Percentiles rank a stretch among this genome's conserved stretches.
Evolutionary conservation across 2,113 vertebrate species (phyloP).

Genomic region (Illadopsis cleaveri): DNA sequence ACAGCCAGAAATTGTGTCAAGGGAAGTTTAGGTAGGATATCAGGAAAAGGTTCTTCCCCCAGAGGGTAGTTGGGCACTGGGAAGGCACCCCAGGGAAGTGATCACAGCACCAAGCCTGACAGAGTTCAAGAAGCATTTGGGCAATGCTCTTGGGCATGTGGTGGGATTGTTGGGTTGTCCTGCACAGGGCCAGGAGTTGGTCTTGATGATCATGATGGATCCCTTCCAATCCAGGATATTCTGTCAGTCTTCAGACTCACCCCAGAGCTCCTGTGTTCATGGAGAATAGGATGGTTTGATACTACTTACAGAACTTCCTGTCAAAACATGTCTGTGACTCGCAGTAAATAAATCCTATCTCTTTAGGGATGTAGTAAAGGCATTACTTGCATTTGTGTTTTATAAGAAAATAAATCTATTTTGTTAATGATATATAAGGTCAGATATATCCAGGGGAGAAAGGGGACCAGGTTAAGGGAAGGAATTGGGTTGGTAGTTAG

Average conservation of each 20-base stretch:
- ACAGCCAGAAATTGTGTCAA: background rate
- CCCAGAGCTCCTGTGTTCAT: rapidly evolving
- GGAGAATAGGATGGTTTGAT: background rate
- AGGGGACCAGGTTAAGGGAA: background rate
- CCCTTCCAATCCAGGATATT: background rate
- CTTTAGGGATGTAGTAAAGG: background rate
- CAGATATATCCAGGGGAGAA: background rate
- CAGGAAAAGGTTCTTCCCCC: background rate
- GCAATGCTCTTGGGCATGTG: background rate
- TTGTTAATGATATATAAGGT: background rate
- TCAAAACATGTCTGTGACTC: background rate
- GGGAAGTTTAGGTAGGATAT: background rate
- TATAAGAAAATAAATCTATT: background rate
- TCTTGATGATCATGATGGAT: background rate
- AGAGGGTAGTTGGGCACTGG: background rate
- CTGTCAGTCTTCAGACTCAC: background rate
- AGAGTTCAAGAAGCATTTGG: background rate
- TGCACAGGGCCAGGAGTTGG: background rate
- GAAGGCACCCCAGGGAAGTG: background rate
- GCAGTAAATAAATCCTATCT: background rate
- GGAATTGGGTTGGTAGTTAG: background rate
- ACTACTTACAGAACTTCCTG: background rate
- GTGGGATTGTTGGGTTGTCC: background rate
- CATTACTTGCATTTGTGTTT: background rate
- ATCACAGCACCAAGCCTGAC: background rate